These are phyloP conservation scores for Drosophila buzzatii DNA, from an alignment of 2,888 invertebrate species.

Conservation along the genomic window DNA sequence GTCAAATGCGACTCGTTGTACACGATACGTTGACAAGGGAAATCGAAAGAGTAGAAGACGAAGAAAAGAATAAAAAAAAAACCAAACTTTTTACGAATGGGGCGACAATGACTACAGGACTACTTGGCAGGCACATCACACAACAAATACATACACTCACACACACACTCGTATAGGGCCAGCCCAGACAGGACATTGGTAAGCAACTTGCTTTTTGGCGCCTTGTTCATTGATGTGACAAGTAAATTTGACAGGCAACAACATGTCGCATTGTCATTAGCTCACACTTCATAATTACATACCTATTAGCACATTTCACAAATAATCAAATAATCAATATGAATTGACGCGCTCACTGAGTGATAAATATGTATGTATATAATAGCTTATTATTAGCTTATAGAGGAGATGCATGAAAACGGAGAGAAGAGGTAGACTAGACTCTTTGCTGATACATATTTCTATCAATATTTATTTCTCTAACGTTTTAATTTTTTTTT, in stretches of 20 bases:
- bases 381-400: conserved; percentile 8
- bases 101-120: conserved; percentile 38
- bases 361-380: background rate
- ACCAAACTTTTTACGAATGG: conserved; percentile 29
- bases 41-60: conserved; percentile 2
- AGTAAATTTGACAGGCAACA: conserved; percentile 47
- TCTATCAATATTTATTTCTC: too few relatives aligned
- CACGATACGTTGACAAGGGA: conserved; percentile 19
- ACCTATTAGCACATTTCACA: conserved; percentile 29
- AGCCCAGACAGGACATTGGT: conserved; percentile 24
- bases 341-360: conserved; percentile 3
- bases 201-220: conserved; percentile 40
- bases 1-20: background rate
- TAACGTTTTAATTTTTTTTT: too few relatives aligned
- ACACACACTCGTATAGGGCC: background rate
- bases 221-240: conserved; percentile 46
- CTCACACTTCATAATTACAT: conserved; percentile 57
- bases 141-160: conserved; percentile 19
- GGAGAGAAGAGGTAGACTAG: too few relatives aligned
- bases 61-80: conserved; percentile 5
- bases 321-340: conserved; percentile 30
- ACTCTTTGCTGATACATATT: too few relatives aligned
- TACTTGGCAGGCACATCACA: conserved; percentile 43
- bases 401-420: background rate
- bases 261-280: conserved; percentile 39